phyloP scores from a whole-genome alignment of 92 coral and sea anemone species.

The Porites cylindrica region DNA sequence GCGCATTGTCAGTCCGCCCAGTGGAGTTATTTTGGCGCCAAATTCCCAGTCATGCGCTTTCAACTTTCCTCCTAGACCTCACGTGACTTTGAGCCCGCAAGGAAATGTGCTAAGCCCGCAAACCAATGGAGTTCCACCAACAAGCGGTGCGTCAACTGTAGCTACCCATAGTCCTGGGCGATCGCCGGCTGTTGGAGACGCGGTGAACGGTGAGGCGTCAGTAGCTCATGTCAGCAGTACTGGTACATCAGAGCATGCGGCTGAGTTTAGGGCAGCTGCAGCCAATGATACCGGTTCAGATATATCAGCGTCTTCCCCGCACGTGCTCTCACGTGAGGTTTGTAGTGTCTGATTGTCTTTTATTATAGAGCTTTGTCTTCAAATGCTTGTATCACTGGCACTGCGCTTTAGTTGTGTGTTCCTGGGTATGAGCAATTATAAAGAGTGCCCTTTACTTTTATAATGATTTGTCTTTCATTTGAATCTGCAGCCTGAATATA shows the following conservation, averaged over 20 bases:
- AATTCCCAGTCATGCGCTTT: conserved; percentile 59
- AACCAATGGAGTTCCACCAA: conserved; percentile 39
- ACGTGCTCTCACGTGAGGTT: conserved; percentile 79
- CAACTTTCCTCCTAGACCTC: conserved; percentile 60
- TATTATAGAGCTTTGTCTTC: background rate
- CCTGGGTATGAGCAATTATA: no score
- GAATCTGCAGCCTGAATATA: conserved; percentile 59
- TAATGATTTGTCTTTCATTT: background rate
- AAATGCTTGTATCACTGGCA: no score
- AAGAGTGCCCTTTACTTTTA: background rate
- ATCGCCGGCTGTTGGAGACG: conserved; percentile 63
- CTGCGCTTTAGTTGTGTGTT: no score
- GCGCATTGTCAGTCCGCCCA: conserved; percentile 59
- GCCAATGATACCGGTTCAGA: conserved; percentile 85
- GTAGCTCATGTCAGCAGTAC: conserved; percentile 95
- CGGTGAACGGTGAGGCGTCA: conserved; percentile 72
- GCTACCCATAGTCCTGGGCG: conserved; percentile 73
- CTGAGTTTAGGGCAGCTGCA: conserved; percentile 63
- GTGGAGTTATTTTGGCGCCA: conserved; percentile 46
- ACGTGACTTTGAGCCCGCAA: conserved; percentile 49
- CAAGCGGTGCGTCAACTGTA: conserved; percentile 26
- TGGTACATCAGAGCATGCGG: conserved; percentile 85
- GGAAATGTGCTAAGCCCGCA: conserved; percentile 53
- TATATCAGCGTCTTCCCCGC: conserved; percentile 82
- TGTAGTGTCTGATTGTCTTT: background rate